A percentile compares a stretch with the other conserved stretches of the same genome.
Conservation (phyloP, 2,113 vertebrate species). For the Aleadryas rufinucha region DNA sequence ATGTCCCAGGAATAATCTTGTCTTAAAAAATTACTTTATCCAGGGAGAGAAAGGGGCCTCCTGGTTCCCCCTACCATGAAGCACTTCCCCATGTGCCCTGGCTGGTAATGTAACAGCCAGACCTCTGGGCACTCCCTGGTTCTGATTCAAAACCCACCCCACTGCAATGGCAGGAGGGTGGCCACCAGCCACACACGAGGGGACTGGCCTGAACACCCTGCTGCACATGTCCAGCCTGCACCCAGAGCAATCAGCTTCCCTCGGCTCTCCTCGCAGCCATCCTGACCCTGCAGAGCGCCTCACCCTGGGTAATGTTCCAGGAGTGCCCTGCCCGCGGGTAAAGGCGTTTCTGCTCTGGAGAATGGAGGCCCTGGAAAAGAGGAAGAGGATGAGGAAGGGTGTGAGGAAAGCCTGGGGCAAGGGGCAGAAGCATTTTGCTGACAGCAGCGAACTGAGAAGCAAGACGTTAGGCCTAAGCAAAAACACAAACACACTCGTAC, state of each 20-base stretch:
- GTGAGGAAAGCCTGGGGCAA: accelerated
- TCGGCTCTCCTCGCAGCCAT: accelerated
- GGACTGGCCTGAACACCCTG: accelerated
- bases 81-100: neutral
- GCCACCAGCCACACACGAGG: accelerated
- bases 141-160: neutral
- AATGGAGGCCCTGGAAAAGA: neutral
- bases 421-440: neutral
- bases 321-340: neutral
- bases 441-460: accelerated
- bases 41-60: neutral
- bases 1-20: accelerated
- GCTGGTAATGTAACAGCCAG: neutral
- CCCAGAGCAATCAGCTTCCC: accelerated
- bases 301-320: accelerated
- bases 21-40: neutral
- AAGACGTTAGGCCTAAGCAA: neutral
- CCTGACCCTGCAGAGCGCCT: neutral
- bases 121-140: neutral
- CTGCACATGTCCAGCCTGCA: accelerated
- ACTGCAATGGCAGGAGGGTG: neutral
- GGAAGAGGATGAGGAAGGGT: neutral
- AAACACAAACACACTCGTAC: neutral
- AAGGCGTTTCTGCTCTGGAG: neutral
- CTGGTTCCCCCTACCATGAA: accelerated